Percentiles rank a stretch among this genome's conserved stretches.
phyloP scores from a whole-genome alignment of 1,140 invertebrate genomes.

The Oscheius sp. region DNA sequence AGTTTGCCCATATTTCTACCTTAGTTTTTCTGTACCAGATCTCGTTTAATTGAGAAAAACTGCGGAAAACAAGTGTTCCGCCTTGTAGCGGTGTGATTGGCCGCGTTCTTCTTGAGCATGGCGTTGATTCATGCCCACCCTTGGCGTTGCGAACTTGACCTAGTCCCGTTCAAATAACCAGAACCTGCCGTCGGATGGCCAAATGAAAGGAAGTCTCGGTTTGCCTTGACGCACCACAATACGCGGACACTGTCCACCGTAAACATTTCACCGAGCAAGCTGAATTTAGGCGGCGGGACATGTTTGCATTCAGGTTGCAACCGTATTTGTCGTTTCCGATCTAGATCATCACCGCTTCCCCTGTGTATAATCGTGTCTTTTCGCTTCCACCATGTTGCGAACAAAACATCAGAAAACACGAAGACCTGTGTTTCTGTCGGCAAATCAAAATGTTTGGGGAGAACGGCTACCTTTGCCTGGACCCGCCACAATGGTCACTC shows the following conservation, averaged over 20 bases:
- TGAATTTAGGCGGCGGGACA: background rate
- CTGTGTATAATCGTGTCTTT: background rate
- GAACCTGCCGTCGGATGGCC: slow-evolving; percentile 2
- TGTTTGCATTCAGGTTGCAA: background rate
- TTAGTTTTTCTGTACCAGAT: too few species aligned
- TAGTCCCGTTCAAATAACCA: background rate
- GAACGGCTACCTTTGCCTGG: background rate
- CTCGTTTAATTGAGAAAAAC: too few species aligned
- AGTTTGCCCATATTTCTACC: too few species aligned
- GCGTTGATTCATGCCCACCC: too few species aligned
- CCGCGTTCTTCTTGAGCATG: too few species aligned
- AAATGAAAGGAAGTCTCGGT: slow-evolving; percentile 6
- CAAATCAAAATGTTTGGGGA: too few species aligned
- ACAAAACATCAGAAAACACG: too few species aligned
- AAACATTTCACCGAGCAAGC: background rate
- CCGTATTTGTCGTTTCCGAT: background rate
- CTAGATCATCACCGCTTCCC: slow-evolving; percentile 1
- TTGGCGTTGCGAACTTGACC: background rate
- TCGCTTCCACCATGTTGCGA: background rate
- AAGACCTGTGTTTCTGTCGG: too few species aligned
- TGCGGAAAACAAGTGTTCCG: too few species aligned
- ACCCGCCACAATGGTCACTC: background rate
- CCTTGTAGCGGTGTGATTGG: too few species aligned
- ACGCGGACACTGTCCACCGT: background rate
- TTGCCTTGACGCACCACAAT: slow-evolving; percentile 4